These are phyloP conservation scores for Lysandra bellargus DNA, from an alignment of 2,888 invertebrate species.

Conservation along the genomic window DNA sequence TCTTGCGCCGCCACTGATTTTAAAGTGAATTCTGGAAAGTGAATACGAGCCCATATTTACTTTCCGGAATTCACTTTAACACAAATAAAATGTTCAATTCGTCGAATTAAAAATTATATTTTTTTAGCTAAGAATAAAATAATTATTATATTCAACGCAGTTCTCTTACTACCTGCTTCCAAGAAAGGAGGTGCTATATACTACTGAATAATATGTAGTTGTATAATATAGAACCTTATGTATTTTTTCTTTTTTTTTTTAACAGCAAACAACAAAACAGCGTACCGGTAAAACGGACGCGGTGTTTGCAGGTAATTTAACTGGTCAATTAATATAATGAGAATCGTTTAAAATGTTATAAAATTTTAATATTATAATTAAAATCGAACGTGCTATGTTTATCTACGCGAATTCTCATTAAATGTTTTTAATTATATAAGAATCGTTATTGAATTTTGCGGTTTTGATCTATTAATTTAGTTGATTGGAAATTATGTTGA, in stretches of 20 bases:
- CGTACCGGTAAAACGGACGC: neutral
- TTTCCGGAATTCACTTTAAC: no score
- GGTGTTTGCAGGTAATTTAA: neutral
- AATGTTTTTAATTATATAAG: neutral
- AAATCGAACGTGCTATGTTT: slow-evolving; percentile 10
- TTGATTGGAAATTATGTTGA: slow-evolving; percentile 7
- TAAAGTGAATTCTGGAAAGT: no score
- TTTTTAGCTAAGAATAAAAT: no score
- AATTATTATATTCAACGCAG: no score
- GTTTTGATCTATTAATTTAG: neutral
- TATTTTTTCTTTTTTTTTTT: neutral
- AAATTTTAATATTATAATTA: slow-evolving; percentile 28
- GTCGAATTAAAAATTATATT: no score
- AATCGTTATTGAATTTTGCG: neutral
- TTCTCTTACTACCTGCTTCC: no score
- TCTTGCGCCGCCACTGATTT: no score
- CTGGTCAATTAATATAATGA: slow-evolving; percentile 17
- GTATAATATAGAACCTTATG: neutral
- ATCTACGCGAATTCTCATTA: neutral
- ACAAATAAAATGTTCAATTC: no score
- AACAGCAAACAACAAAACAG: neutral
- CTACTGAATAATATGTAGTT: no score
- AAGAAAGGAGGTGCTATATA: no score
- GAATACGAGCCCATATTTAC: no score
- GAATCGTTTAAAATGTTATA: slow-evolving; percentile 20